phyloP scores from a whole-genome alignment of 2,113 vertebrate species.

The Paedocypris sp. region DNA sequence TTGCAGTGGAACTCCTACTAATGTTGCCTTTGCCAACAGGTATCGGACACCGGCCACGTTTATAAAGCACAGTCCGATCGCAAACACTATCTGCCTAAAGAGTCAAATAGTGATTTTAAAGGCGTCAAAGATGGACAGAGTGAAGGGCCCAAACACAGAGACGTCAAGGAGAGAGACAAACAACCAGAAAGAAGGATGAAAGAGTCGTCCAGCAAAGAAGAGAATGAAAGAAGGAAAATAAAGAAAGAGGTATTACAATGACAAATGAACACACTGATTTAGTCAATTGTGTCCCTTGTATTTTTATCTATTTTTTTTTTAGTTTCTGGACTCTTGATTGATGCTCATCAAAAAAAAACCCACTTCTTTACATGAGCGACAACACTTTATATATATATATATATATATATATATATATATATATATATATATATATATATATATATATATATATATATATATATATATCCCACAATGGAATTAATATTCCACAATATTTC shows the following conservation, averaged over 20 bases:
- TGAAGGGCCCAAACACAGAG: slow-evolving; percentile 43
- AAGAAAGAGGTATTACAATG: slow-evolving; percentile 51
- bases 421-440: too few species aligned
- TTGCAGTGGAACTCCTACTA: neutral
- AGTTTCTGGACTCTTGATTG: too few species aligned
- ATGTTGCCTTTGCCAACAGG: neutral
- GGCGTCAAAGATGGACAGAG: slow-evolving; percentile 42
- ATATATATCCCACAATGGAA: too few species aligned
- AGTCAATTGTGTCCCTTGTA: too few species aligned
- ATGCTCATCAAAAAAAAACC: too few species aligned
- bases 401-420: too few species aligned
- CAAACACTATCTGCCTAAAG: slow-evolving; percentile 13
- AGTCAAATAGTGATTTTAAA: slow-evolving; percentile 36
- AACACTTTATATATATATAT: too few species aligned
- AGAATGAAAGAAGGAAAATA: slow-evolving; percentile 6
- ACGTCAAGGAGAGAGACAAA: slow-evolving; percentile 42
- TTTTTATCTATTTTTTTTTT: neutral
- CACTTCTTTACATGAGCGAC: too few species aligned
- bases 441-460: too few species aligned
- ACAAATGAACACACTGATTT: neutral
- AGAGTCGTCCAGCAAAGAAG: slow-evolving; percentile 18
- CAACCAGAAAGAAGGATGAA: slow-evolving; percentile 37
- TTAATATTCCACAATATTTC: too few species aligned
- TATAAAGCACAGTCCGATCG: slow-evolving; percentile 28
- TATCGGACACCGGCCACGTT: slow-evolving; percentile 39